Percentiles rank a stretch among this genome's conserved stretches.
phyloP scores from a whole-genome alignment of 2,888 invertebrate genomes.

The Beris morrisii region DNA sequence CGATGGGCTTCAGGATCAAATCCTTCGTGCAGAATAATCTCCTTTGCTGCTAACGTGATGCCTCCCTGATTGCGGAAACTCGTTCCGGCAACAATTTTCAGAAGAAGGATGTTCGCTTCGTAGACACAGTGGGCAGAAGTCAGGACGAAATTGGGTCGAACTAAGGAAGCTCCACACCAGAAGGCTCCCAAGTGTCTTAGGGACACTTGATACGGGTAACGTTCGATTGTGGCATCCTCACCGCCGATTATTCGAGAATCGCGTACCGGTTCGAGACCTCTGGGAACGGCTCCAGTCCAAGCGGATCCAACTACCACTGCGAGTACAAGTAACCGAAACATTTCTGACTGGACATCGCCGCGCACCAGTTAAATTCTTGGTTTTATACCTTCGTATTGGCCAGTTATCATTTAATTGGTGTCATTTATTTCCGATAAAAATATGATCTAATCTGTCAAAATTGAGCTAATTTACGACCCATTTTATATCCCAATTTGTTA shows the following conservation, averaged over 20 bases:
- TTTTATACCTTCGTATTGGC: slow-evolving; percentile 6
- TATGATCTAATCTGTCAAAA: slow-evolving; percentile 9
- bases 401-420: slow-evolving; percentile 12
- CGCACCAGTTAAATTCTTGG: background rate
- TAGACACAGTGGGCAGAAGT: slow-evolving; percentile 62
- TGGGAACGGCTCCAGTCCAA: slow-evolving; percentile 33
- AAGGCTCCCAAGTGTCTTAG: slow-evolving; percentile 50
- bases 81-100: slow-evolving; percentile 57
- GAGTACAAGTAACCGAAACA: slow-evolving; percentile 6
- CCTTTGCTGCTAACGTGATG: slow-evolving; percentile 48
- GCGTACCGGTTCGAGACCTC: slow-evolving; percentile 7
- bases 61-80: slow-evolving; percentile 43
- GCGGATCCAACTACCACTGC: too few relatives aligned
- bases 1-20: slow-evolving; percentile 57
- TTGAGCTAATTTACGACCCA: background rate
- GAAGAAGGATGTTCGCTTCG: slow-evolving; percentile 38
- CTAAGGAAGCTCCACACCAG: slow-evolving; percentile 59
- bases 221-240: slow-evolving; percentile 27
- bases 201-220: slow-evolving; percentile 35
- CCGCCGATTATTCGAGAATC: slow-evolving; percentile 40
- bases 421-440: slow-evolving; percentile 18
- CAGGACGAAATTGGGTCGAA: slow-evolving; percentile 54
- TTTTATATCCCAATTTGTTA: slow-evolving; percentile 16
- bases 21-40: slow-evolving; percentile 54
- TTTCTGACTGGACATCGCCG: background rate